Evolutionary conservation across 2,113 vertebrate genomes (phyloP).

Genomic region (Atherinomorus stipes): DNA sequence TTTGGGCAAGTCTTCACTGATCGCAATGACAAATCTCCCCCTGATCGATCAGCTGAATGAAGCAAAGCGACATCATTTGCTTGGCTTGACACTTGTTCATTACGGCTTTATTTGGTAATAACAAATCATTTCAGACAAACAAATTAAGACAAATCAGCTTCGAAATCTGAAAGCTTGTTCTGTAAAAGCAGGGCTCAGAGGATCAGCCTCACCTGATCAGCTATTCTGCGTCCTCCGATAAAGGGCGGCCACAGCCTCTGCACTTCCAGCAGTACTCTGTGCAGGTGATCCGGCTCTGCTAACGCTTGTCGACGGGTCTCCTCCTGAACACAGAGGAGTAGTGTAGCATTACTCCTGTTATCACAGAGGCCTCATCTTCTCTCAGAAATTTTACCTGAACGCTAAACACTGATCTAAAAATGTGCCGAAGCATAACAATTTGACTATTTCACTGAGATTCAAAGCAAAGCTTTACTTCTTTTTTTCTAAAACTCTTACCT

Average conservation of each 20-base stretch:
- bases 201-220: constrained; percentile 60
- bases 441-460: neutral
- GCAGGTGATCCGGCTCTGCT: constrained; percentile 60
- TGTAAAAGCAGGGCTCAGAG: neutral
- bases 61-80: too few relatives aligned
- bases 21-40: too few relatives aligned
- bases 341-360: neutral
- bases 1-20: too few relatives aligned
- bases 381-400: neutral
- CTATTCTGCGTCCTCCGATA: constrained; percentile 73
- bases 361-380: neutral
- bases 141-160: too few relatives aligned
- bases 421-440: neutral
- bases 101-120: too few relatives aligned
- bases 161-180: too few relatives aligned
- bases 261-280: constrained; percentile 68
- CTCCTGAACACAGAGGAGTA: constrained; percentile 20
- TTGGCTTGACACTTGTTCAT: too few relatives aligned
- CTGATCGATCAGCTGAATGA: too few relatives aligned
- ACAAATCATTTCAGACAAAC: too few relatives aligned
- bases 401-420: neutral
- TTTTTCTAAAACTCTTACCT: neutral
- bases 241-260: constrained; percentile 77
- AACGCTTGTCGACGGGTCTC: constrained; percentile 35
- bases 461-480: neutral